Conservation (phyloP, 2,113 vertebrate genomes). For the Orthonyx spaldingii region DNA sequence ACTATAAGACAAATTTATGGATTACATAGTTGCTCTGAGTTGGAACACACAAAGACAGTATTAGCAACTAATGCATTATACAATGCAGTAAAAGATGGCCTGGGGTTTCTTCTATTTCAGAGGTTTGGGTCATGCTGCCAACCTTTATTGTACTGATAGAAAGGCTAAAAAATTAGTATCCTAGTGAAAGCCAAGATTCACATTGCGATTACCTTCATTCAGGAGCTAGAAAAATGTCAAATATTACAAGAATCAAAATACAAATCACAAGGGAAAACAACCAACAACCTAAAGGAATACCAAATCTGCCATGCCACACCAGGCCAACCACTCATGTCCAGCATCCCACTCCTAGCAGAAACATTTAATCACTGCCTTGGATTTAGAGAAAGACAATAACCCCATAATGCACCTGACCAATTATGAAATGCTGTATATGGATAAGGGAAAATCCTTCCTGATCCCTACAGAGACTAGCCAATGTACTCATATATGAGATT, state of each 20-base stretch:
- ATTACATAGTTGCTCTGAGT: not conserved
- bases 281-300: not conserved
- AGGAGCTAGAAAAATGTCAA: not conserved
- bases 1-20: not conserved
- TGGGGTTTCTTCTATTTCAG: not conserved
- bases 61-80: not conserved
- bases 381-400: not conserved
- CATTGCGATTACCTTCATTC: not conserved
- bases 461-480: slow-evolving; percentile 32
- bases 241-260: not conserved
- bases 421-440: slow-evolving; percentile 17
- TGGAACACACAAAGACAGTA: not conserved
- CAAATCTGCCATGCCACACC: not conserved
- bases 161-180: not conserved
- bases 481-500: slow-evolving; percentile 32
- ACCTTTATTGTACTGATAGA: not conserved
- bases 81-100: not conserved
- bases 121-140: not conserved
- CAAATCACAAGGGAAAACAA: not conserved
- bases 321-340: not conserved
- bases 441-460: slow-evolving; percentile 40
- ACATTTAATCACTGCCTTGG: not conserved
- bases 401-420: slow-evolving; percentile 35
- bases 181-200: not conserved
- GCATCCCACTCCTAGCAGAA: not conserved